Evolutionary conservation across 2,113 vertebrate genomes (phyloP), one percentile per base, ranked within the genome.

Genomic region (Lycaon pictus): DNA sequence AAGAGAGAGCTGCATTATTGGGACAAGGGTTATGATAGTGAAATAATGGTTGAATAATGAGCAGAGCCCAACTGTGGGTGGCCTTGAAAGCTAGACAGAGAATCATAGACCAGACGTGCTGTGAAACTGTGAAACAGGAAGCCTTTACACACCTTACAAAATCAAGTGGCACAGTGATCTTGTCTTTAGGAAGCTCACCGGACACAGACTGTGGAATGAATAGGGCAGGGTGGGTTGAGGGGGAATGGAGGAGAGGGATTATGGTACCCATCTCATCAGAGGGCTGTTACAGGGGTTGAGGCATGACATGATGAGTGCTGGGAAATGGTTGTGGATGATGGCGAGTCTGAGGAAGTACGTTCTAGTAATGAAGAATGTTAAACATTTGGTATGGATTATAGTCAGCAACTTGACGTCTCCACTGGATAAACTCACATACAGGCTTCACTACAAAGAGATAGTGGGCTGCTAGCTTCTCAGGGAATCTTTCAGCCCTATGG

Each of bases 371-470:
- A 93, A 93, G 32, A 91, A 43, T 51, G 58, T 56, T 74, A 37
- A 80, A 62, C 4, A 35, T 56, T 12, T 80, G 29, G 43, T 53
- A 23, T 53, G 16, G 85, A 88, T 94, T 56, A 82, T 69, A 43
- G 32, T 95, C 35, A 71, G n/a, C 69, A 87, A 5, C 29, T 58
- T 94, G 80, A 67, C n/a, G 37, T 83, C 80, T 69, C 51, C 69
- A 13, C 23, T 74, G n/a, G 43, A 55, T 37, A 85, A 95, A 88
- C 37, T 88, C 48, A 88, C 55, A 62, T 37, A 23, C 4, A 53
- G 63, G 23, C 67, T 76, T 97, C 69, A 32, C 76, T 63, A 65
- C 71, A 96, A 93, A 93, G 35, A 93, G 12, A 60, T 2, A 60
- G 77, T 27, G 56, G 19, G 17, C 63, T 84, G 74, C 16, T 29